Evolutionary conservation across 2,113 vertebrate species (phyloP), one percentile per base, ranked within the genome.

Genomic region (Diphyllodes magnificus): DNA sequence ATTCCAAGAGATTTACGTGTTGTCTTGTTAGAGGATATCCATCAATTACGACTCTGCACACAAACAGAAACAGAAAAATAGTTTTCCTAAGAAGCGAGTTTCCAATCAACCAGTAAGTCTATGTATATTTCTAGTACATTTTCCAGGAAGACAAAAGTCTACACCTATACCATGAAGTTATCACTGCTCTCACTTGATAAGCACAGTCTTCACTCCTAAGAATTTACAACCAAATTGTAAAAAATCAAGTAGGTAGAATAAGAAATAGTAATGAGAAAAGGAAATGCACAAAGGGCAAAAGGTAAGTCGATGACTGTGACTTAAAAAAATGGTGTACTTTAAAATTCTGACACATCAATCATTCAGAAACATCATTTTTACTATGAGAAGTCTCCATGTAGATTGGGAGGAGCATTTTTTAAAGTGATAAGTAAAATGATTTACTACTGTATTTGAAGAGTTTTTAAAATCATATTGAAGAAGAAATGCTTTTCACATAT

Each of bases 41-140:
- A 95, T 99, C 99, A 70, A 99, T 96, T 90, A 99, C 98, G 86
- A 98, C 98, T 88, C 99, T 99, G 95, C 28, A 89, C 82, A 60
- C n/a, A 60, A 64, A 90, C 13, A 96, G 60, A 92, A 93, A 59
- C 28, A 85, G 63, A 71, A 93, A 72, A 76, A 70, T 20, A 68
- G 31, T 50, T 94, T 83, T 92, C 40, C 44, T 73, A 56, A 70
- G 31, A 83, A 56, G 33, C 61, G 45, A 45, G 37, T 65, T 80
- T 56, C 49, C 73, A 85, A 24, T 79, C 42, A 71, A 35, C 14
- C 45, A n/a, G 39, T 84, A 54, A 53, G n/a, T 33, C 35, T 64
- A 15, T 11, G 15, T 30, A 15, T 64, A 78, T 53, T 87, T 56
- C 30, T 59, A 57, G 45, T 35, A 65, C 7, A 27, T 84, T 87